Percentiles rank a stretch among this genome's conserved stretches.
phyloP scores from a whole-genome alignment of 2,113 vertebrate genomes.

The Oplegnathus fasciatus region DNA sequence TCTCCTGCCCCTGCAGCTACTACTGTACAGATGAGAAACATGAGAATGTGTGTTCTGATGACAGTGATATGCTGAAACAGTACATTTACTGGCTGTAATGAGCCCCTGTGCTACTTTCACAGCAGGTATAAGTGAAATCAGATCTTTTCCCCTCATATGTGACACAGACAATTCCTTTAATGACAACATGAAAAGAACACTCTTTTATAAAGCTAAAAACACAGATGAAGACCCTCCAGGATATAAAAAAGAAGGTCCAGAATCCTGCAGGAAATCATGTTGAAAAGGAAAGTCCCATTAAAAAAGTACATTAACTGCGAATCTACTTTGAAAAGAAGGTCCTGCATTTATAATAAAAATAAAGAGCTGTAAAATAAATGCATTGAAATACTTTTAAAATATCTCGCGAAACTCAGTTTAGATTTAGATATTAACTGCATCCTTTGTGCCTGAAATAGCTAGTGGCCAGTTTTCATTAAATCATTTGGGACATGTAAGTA shows the following conservation, averaged over 20 bases:
- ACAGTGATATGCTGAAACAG: not conserved
- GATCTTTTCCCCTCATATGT: not conserved
- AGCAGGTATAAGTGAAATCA: not conserved
- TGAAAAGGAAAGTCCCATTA: not conserved
- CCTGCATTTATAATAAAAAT: not conserved
- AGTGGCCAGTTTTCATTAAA: not conserved
- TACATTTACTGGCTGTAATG: not conserved
- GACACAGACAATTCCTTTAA: not conserved
- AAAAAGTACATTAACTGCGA: not conserved
- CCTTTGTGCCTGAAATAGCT: no score
- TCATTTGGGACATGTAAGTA: not conserved
- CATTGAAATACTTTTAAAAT: no score
- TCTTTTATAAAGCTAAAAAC: not conserved
- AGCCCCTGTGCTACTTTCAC: no score
- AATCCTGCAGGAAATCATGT: not conserved
- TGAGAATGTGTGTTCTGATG: not conserved
- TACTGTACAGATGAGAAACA: not conserved
- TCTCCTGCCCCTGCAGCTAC: not conserved
- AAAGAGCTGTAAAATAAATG: not conserved
- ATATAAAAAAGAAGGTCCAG: not conserved
- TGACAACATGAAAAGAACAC: not conserved
- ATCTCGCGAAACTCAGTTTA: no score
- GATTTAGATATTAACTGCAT: no score
- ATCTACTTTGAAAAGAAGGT: not conserved
- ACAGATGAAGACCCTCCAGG: not conserved